A percentile compares a stretch with the other conserved stretches of the same genome.
These are phyloP conservation scores for Zoanthus solanderi DNA, from an alignment of 92 coral and sea anemone species.

Conservation along the genomic window DNA sequence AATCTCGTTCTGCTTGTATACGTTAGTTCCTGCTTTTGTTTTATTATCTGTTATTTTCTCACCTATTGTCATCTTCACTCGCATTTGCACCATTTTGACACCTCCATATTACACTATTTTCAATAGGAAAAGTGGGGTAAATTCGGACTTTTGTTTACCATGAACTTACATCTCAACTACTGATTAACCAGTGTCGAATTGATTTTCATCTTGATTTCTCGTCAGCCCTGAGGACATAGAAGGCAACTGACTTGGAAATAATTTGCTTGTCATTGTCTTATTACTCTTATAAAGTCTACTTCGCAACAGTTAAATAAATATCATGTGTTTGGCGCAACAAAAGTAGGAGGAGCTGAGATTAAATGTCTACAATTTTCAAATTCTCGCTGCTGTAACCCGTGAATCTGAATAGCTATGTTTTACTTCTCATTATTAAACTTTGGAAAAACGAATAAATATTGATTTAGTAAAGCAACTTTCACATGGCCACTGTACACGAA, in stretches of 20 bases:
- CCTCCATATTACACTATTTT: slow-evolving; percentile 87
- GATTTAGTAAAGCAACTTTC: slow-evolving; percentile 2
- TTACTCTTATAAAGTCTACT: slow-evolving; percentile 19
- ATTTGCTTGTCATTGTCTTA: slow-evolving; percentile 27
- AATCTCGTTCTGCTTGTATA: slow-evolving; percentile 67
- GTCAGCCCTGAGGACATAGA: neutral
- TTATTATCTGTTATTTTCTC: slow-evolving; percentile 80
- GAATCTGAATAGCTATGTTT: slow-evolving; percentile 38
- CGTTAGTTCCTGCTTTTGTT: slow-evolving; percentile 73
- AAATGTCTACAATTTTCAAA: slow-evolving; percentile 52
- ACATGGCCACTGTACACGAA: neutral
- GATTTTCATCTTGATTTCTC: slow-evolving; percentile 46
- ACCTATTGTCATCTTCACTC: slow-evolving; percentile 85
- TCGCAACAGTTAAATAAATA: slow-evolving; percentile 50
- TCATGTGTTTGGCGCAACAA: slow-evolving; percentile 41
- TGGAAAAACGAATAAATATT: slow-evolving; percentile 15
- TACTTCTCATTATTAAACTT: slow-evolving; percentile 17
- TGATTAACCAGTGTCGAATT: slow-evolving; percentile 50
- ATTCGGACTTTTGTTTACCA: slow-evolving; percentile 84
- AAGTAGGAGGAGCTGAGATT: slow-evolving; percentile 74
- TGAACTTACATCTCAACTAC: slow-evolving; percentile 50
- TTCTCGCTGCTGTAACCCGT: slow-evolving; percentile 31
- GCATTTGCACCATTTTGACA: slow-evolving; percentile 89
- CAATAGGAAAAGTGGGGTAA: slow-evolving; percentile 80
- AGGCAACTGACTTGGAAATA: slow-evolving; percentile 26